Conservation (phyloP, 2,113 vertebrate genomes). For the Microcebus jonahi region DNA sequence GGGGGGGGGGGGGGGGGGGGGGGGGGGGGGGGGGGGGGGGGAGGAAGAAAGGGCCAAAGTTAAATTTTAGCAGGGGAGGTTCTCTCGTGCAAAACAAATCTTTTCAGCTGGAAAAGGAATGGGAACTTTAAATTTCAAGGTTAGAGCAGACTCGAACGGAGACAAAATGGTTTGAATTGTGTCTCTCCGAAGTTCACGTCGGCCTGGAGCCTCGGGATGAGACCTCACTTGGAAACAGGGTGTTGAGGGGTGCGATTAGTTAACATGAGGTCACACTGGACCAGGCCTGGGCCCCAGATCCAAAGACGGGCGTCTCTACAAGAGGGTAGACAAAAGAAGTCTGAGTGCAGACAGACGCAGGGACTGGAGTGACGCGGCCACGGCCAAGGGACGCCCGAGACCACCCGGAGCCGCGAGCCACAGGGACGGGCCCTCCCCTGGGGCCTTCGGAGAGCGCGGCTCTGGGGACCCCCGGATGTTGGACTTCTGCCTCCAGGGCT, state of each 20-base stretch:
- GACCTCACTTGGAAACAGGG: fast-evolving
- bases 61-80: neutral
- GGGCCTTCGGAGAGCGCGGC: neutral
- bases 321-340: neutral
- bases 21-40: neutral
- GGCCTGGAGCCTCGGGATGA: fast-evolving
- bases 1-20: no score
- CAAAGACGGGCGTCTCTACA: neutral
- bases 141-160: neutral
- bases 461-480: neutral
- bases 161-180: fast-evolving
- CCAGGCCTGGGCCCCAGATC: neutral
- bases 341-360: no score
- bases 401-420: neutral
- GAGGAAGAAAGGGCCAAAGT: fast-evolving
- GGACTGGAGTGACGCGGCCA: fast-evolving
- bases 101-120: neutral
- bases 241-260: neutral
- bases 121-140: neutral
- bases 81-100: neutral
- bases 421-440: no score
- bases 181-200: neutral
- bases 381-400: neutral
- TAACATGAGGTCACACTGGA: neutral
- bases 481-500: neutral